Base-by-base conservation (phyloP, 2,888 invertebrate species). In the Sussaba pulchella region DNA sequence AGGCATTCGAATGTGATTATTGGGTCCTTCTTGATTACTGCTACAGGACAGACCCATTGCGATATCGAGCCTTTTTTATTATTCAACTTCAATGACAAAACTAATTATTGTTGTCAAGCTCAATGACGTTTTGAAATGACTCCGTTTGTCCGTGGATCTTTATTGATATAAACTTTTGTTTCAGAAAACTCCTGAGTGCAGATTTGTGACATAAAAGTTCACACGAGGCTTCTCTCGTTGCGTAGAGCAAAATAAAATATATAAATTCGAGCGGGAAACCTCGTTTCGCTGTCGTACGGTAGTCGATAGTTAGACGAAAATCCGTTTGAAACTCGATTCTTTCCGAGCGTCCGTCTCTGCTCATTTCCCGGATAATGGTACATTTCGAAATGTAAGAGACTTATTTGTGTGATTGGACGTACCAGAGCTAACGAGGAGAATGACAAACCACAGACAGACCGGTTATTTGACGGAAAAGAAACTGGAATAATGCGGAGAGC, bases 381-480 rank as follows among this genome's bases (percentile, higher is more conserved):
- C 24, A n/a, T 24, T 26, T 24, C 36, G 8, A 63, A 24, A 24
- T 21, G 8, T 10, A 31, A 57, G 36, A 36, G 14, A 52, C 21
- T 57, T 36, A 36, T 21, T 21, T 24, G 24, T 9, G n/a, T 39
- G 21, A 24, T 41, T 19, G 14, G 8, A 6, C 50, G 52, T 41
- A 41, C 24, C 14, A 26, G 14, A 26, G 24, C 21, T 69, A 69
- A 69, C 43, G n/a, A n/a, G n/a, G 69, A 54, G 39, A 69, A 54
- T 69, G 14, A 6, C 21, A 61, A 45, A 64, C 26, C 14, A 31
- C 31, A 26, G 14, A 12, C 31, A 4, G 14, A 31, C 31, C 17
- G 31, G 31, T 57, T 8, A 31, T 31, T 57, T 14, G 0, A 57
- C 5, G 6, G 57, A 1, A 14, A 31, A 31, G 31, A 43, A 69